Evolutionary conservation across 2,113 vertebrate genomes (phyloP), one percentile per base, ranked within the genome.

Genomic region (Peromyscus leucopus): DNA sequence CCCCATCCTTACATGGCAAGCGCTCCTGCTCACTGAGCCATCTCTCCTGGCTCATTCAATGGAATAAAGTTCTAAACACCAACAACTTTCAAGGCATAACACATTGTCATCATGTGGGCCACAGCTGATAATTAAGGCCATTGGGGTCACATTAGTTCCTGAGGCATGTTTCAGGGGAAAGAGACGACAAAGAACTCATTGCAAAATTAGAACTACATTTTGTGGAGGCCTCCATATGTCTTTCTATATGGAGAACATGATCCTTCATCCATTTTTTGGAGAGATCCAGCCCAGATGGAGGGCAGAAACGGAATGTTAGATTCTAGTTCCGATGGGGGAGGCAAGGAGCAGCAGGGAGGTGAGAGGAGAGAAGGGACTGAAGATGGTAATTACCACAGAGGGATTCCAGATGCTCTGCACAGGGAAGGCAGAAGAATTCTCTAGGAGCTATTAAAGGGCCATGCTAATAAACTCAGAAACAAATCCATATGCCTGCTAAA

Each of bases 191-290:
- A 80, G 71, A 28, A 87, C 31, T 57, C 10, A 0, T 7, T 51
- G n/a, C 63, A 89, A 97, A 91, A 83, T 75, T 17, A 93, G 61
- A 94, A 76, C 42, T 63, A 78, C 16, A 31, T 88, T 86, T 94
- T 79, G 21, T 67, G 39, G 74, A 93, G 28, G n/a, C 7, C 87
- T 71, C 74, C 78, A 42, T 83, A 36, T 89, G 59, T 78, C 69
- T 26, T 92, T 89, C 55, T 71, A 28, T 48, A 55, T 15, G 78
- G 39, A n/a, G 46, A 85, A 33, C 24, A 42, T 7, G 39, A 86
- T 67, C 86, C 39, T 94, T 59, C 82, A 72, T 46, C 51, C 65
- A 46, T 46, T 89, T 93, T 28, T 91, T 13, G 59, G 46, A 95
- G n/a, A 28, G 12, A 21, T 42, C 46, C 55, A 69, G 39, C 36